These are phyloP conservation scores for Mythimna impura DNA, from an alignment of 2,888 invertebrate genomes.

Conservation along the genomic window DNA sequence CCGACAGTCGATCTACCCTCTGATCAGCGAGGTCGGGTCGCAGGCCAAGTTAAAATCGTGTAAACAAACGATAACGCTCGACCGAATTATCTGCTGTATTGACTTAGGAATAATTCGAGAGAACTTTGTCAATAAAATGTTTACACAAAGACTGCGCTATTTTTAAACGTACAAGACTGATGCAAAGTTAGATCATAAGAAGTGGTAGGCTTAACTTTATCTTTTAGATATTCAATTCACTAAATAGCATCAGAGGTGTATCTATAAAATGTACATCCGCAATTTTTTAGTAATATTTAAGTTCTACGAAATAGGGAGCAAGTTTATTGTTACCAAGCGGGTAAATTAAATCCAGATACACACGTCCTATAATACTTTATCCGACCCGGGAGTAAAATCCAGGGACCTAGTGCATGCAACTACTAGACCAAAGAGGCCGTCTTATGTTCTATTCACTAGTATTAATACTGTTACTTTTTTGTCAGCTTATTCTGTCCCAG, in stretches of 20 bases:
- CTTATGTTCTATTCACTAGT: neutral
- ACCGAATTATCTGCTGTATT: constrained; percentile 46
- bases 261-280: neutral
- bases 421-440: neutral
- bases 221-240: neutral
- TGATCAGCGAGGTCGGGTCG: constrained; percentile 35
- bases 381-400: no score
- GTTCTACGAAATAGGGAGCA: neutral
- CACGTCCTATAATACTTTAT: neutral
- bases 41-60: constrained; percentile 44
- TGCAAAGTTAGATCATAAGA: neutral
- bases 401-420: no score
- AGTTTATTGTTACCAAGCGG: neutral
- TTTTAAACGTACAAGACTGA: constrained; percentile 8
- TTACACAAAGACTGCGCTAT: neutral
- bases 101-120: constrained; percentile 27
- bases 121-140: constrained; percentile 27
- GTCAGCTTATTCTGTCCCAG: no score
- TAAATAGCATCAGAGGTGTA: neutral
- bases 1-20: constrained; percentile 43
- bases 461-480: neutral
- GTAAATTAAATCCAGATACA: neutral
- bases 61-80: constrained; percentile 49
- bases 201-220: neutral
- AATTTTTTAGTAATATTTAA: neutral